Base-by-base conservation (phyloP, 2,797 vertebrate genomes). In the Natrix natrix region DNA sequence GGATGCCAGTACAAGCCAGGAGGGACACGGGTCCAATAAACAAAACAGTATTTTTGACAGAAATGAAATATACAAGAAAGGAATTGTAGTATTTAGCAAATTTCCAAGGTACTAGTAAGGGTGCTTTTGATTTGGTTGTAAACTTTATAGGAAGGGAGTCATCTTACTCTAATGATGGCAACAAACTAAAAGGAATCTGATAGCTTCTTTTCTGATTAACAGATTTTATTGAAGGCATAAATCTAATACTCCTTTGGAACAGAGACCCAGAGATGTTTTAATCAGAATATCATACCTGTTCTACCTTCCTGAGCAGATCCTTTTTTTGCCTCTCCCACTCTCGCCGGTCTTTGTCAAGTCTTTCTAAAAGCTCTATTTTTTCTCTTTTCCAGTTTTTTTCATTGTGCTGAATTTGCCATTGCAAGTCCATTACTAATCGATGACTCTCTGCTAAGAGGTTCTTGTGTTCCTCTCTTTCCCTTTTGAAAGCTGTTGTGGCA, bases 341-440 rank as follows among this genome's bases (percentile, higher is more conserved):
- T 95, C 98, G 98, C 1, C 98, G 97, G 91, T 99, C 98, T 55
- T 96, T 97, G 83, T 99, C 98, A 0, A 99, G 98, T 87, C 96
- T 97, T 91, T 99, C 98, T 57, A 99, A 97, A 20, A 99, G 98
- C 83, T 99, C 99, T 13, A 96, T 95, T 93, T 98, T 98, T 95
- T 99, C 99, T 0, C 98, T 97, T 92, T 97, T 98, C 99, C 99
- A 99, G 95, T 98, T 98, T 95, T 98, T 99, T 97, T 99, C 99
- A 0, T 97, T 98, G 89, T 99, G 98, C 96, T 98, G 98, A 92
- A 99, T 98, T 97, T 99, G 99, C 98, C 99, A 99, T 96, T 98
- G 98, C 57, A 99, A 98, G 96, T 99, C 99, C 98, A 99, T 97
- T 56, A 98, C 98, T 92, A 98, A 95, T 90, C 97, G 96, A 86